These are phyloP conservation scores for Mastigias papua DNA, from an alignment of 30 jellyfish, hydroid and myxozoan species.

Conservation along the genomic window DNA sequence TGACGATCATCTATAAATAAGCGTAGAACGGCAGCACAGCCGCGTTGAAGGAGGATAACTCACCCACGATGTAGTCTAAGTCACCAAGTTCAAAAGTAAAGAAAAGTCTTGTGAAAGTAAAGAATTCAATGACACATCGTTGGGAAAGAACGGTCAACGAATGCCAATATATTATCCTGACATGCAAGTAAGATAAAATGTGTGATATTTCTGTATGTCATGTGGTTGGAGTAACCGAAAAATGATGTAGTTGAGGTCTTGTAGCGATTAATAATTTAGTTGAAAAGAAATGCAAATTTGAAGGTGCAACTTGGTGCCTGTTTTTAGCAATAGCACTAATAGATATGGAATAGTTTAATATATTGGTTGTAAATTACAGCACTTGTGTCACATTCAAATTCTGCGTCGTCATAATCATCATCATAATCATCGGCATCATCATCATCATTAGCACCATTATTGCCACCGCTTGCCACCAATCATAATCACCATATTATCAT, in stretches of 20 bases:
- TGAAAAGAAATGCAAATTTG: neutral
- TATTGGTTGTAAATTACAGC: neutral
- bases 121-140: too few species aligned
- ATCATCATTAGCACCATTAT: neutral
- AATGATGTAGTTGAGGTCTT: slow-evolving; percentile 12
- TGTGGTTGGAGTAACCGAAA: neutral
- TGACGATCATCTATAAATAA: too few species aligned
- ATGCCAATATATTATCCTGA: neutral
- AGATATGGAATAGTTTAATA: too few species aligned
- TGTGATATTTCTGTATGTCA: neutral
- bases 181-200: neutral
- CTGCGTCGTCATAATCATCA: neutral
- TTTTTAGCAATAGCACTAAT: too few species aligned
- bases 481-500: too few species aligned
- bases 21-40: too few species aligned
- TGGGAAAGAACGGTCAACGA: neutral
- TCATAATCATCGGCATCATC: neutral
- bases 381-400: neutral
- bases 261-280: neutral
- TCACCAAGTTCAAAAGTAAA: too few species aligned
- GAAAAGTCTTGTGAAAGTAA: too few species aligned
- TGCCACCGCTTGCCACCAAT: too few species aligned
- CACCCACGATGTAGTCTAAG: too few species aligned
- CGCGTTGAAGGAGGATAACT: too few species aligned
- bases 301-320: too few species aligned